These are phyloP conservation scores for Pseudanteris insignis DNA, from an alignment of 2,888 invertebrate species.

Conservation along the genomic window DNA sequence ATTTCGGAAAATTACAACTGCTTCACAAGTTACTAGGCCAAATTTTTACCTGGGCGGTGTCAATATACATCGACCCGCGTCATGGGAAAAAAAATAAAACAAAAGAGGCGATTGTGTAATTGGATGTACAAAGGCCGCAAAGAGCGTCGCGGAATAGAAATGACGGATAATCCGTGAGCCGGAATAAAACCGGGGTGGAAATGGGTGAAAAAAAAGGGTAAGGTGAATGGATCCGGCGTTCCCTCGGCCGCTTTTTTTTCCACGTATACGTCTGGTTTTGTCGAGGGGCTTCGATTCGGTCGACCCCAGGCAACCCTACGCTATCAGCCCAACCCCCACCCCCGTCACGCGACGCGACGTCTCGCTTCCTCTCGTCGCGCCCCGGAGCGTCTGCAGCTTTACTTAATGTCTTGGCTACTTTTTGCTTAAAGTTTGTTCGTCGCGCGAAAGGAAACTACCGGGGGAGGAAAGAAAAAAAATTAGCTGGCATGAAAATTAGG, in stretches of 20 bases:
- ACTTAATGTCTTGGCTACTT: slow-evolving; percentile 36
- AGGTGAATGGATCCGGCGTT: slow-evolving; percentile 23
- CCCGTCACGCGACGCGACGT: too few relatives aligned
- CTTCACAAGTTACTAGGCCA: too few relatives aligned
- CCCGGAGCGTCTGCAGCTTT: slow-evolving; percentile 21
- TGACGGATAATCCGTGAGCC: slow-evolving; percentile 20
- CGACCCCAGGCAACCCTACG: slow-evolving; percentile 29
- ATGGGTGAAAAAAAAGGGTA: slow-evolving; percentile 24
- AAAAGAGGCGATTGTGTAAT: slow-evolving; percentile 31
- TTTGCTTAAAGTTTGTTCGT: slow-evolving; percentile 32
- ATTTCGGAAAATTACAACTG: too few relatives aligned
- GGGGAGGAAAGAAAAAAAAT: background rate
- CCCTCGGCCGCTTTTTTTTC: slow-evolving; percentile 10
- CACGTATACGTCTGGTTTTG: slow-evolving; percentile 32
- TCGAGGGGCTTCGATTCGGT: slow-evolving; percentile 35
- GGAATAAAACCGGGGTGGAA: slow-evolving; percentile 18
- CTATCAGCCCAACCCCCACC: slow-evolving; percentile 1
- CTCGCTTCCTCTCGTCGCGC: slow-evolving; percentile 4
- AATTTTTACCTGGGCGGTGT: too few relatives aligned
- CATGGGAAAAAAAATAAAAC: too few relatives aligned
- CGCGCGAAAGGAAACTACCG: slow-evolving; percentile 13
- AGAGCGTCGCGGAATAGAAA: slow-evolving; percentile 20
- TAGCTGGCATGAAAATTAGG: too few relatives aligned
- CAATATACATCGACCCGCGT: too few relatives aligned
- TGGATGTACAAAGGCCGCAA: slow-evolving; percentile 25